phyloP scores from a whole-genome alignment of 2,888 invertebrate genomes.

The Lasius platythorax region DNA sequence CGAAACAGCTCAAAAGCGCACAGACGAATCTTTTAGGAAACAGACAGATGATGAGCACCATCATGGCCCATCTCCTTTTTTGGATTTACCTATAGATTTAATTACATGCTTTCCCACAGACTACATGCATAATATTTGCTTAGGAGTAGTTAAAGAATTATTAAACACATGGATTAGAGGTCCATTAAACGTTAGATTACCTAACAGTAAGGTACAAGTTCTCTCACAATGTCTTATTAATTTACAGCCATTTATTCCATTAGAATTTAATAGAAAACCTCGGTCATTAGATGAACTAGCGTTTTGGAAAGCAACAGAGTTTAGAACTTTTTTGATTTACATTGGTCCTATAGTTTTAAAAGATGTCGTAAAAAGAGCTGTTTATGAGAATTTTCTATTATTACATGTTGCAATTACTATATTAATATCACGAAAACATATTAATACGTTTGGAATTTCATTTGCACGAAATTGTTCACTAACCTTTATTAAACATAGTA shows the following conservation, averaged over 20 bases:
- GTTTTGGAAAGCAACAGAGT: neutral
- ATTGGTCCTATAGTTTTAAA: neutral
- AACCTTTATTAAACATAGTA: neutral
- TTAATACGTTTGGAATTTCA: neutral
- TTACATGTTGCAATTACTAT: conserved; percentile 22
- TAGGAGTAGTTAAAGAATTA: neutral
- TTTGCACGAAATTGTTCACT: conserved; percentile 1
- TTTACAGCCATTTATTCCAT: neutral
- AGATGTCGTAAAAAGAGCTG: neutral
- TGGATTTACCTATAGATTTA: neutral
- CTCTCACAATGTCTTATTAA: neutral
- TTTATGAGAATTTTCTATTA: conserved; percentile 11
- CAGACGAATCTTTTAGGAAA: too few relatives aligned
- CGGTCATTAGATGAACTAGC: neutral
- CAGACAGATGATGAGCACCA: neutral
- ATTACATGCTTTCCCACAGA: neutral
- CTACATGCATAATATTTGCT: neutral
- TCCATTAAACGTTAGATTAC: neutral
- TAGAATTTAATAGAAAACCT: neutral
- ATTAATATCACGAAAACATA: conserved; percentile 25
- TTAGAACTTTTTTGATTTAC: neutral
- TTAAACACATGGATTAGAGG: neutral
- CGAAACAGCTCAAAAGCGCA: too few relatives aligned
- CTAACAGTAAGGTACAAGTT: neutral
- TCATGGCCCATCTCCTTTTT: neutral